Evolutionary conservation across 2,888 invertebrate genomes (phyloP), one percentile per base, ranked within the genome.

Genomic region (Caenorhabditis imperialis): DNA sequence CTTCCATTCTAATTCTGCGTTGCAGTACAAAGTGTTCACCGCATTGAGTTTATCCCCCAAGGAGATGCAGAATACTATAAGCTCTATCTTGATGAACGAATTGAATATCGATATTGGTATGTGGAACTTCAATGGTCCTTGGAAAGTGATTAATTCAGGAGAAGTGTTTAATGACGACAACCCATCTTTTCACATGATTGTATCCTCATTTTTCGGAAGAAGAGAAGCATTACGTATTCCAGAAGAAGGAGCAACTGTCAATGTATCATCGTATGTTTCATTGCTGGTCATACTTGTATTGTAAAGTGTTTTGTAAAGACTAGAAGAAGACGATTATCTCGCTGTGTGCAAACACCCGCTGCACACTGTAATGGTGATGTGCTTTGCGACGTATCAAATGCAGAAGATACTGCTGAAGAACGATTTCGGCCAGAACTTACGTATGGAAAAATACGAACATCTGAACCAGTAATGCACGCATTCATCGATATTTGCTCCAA

Each of bases 351-450:
- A 57, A 1, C 44, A 55, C 23, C 70, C 70, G 2, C 50, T 71
- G 12, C 70, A 71, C 23, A 70, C 70, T n/a, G 3, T 50, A 3
- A 33, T 70, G 35, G 48, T 70, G 6, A 60, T 70, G 54, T 70
- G 70, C 44, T 61, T 30, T 42, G 70, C 50, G 6, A 51, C 70
- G 42, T 35, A 55, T 48, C 25, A 23, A 27, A 71, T 71, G 70
- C 20, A 62, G 23, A 45, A 48, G 16, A 33, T 25, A 2, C 7
- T 61, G 5, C 1, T 25, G 27, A 61, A 47, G 37, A 14, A 71
- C n/a, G 60, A 53, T 40, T 54, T 53, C 14, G 45, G 44, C 14
- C 48, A 61, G 30, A 40, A 54, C 2, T 23, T 50, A 12, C 44
- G 18, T 20, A 47, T 16, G 6, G 70, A 71, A 3, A 61, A 42